Base-by-base conservation (phyloP, 2,113 vertebrate genomes). In the Anolis sagrei region DNA sequence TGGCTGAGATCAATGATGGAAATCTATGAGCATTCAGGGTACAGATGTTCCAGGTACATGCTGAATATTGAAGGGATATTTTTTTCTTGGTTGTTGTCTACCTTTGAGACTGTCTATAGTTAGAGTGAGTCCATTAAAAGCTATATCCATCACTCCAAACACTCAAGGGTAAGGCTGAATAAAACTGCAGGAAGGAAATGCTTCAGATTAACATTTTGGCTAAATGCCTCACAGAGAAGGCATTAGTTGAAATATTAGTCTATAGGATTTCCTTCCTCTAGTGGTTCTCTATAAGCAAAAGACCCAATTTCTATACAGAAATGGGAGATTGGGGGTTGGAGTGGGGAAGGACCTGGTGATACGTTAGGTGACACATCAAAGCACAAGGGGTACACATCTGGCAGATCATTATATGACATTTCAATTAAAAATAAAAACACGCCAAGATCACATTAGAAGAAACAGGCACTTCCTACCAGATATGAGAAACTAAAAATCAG, bases 181-280 rank as follows among this genome's bases (percentile, higher is more conserved):
- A 8, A 81, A 92, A 84, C 62, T 32, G 72, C 90, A 87, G 69
- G 89, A 91, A 94, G 86, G 82, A 93, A 91, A 91, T 87, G 89
- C 84, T 92, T n/a, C 78, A 90, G 88, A 79, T 93, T 32, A 91
- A 86, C 82, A 74, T 92, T 91, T 93, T 93, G 92, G 88, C 85
- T 79, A 54, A 84, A 61, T 89, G 81, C 88, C 81, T 88, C 51
- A 79, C 89, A 76, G 95, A 91, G 81, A 82, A 94, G 85, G 32
- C 54, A 90, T 87, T 84, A 87, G 36, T 77, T 84, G 90, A 93
- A 93, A 92, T 91, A 84, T 76, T 92, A 85, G 68, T 93, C 86
- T 93, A 73, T 86, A 58, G 77, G 86, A 94, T 88, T 90, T 88
- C 81, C 82, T 93, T 77, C 58, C 49, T 82, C 89, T 84, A 77